phyloP scores from a whole-genome alignment of 2,797 vertebrate genomes.

The Synaphobranchus kaupii region DNA sequence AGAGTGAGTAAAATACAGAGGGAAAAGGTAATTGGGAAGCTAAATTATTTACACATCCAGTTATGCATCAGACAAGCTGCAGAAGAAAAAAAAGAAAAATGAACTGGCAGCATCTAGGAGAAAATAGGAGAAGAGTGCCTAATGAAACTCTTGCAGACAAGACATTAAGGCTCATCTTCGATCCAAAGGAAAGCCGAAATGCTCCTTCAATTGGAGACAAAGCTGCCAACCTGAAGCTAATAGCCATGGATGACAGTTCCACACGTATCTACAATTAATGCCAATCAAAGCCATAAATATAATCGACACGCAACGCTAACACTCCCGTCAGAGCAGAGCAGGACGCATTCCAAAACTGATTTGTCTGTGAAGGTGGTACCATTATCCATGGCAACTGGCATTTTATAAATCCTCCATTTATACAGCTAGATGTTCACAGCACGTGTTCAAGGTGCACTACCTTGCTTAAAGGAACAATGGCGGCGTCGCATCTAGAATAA shows the following conservation, averaged over 20 bases:
- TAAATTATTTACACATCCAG: constrained; percentile 14
- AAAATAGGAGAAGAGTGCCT: background rate
- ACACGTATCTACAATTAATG: background rate
- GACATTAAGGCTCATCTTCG: background rate
- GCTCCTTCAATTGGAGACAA: background rate
- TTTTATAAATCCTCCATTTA: background rate
- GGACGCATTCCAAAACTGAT: background rate
- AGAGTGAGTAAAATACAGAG: background rate
- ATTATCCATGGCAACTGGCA: background rate
- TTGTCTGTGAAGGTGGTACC: background rate
- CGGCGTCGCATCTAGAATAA: background rate
- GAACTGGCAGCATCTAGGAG: background rate
- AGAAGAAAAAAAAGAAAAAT: background rate
- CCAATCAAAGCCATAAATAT: background rate
- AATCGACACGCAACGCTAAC: background rate
- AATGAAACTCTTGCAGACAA: background rate
- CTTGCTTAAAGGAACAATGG: background rate
- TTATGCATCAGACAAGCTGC: background rate
- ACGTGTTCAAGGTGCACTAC: background rate
- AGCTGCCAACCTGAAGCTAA: background rate
- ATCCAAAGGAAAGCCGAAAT: background rate
- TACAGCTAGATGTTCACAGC: background rate
- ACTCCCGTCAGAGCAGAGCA: background rate
- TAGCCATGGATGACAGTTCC: background rate
- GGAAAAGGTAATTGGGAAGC: background rate